These are phyloP conservation scores for Teleopsis dalmanni DNA, from an alignment of 1,140 invertebrate species.

Conservation along the genomic window DNA sequence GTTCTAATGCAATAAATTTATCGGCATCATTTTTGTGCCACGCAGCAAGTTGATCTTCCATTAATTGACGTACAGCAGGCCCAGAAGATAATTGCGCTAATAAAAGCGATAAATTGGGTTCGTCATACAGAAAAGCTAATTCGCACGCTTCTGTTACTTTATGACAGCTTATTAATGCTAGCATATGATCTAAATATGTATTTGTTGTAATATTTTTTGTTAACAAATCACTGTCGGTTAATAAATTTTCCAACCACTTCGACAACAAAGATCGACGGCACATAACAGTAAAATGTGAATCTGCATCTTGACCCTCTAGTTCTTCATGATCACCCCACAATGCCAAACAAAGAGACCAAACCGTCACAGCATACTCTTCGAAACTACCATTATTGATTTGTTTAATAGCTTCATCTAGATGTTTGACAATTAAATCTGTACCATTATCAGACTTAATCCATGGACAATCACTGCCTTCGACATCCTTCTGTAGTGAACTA, in stretches of 20 bases:
- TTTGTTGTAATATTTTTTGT: constrained; percentile 26
- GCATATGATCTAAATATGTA: constrained; percentile 32
- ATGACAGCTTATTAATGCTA: constrained; percentile 38
- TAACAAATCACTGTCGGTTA: constrained; percentile 29
- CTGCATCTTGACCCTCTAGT: constrained; percentile 24
- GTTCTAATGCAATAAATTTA: constrained; percentile 53
- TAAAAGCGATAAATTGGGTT: constrained; percentile 60
- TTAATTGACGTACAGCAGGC: constrained; percentile 52
- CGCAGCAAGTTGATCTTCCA: constrained; percentile 63
- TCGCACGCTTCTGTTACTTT: constrained; percentile 53
- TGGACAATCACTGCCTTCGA: constrained; percentile 47
- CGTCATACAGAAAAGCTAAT: constrained; percentile 49
- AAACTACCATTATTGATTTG: constrained; percentile 31
- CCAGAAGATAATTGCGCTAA: constrained; percentile 60
- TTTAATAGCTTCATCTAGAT: constrained; percentile 46
- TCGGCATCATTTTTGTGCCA: constrained; percentile 69
- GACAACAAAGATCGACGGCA: constrained; percentile 36
- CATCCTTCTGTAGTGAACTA: constrained; percentile 37
- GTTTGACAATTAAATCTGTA: constrained; percentile 44
- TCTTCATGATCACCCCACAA: constrained; percentile 70
- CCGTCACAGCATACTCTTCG: constrained; percentile 47
- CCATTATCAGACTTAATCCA: constrained; percentile 40
- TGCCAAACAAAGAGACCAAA: constrained; percentile 75
- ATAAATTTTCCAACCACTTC: constrained; percentile 36
- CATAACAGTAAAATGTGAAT: constrained; percentile 33